Evolutionary conservation across 2,113 vertebrate genomes (phyloP).

Genomic region (Bostrychus sinensis): DNA sequence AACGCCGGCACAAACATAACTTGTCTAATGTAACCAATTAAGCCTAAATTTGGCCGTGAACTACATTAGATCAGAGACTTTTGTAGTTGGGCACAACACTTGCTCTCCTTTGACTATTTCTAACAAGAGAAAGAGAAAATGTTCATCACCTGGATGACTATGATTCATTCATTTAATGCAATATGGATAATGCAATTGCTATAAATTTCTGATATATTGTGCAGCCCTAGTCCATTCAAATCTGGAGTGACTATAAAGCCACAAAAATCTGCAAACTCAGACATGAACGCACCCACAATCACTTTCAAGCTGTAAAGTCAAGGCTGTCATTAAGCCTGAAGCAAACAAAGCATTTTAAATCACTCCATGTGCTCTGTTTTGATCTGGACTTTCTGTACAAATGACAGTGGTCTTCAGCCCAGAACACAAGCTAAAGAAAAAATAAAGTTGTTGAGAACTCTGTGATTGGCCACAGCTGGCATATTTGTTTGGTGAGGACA

Average conservation of each 20-base stretch:
- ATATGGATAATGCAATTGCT: slow-evolving; percentile 14
- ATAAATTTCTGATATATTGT: neutral
- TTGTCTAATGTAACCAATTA: too few species aligned
- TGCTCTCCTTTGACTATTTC: too few species aligned
- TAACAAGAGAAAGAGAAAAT: too few species aligned
- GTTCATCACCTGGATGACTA: too few species aligned
- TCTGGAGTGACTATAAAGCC: slow-evolving; percentile 23
- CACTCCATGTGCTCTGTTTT: slow-evolving; percentile 23
- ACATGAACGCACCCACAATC: slow-evolving; percentile 42
- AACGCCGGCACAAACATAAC: too few species aligned
- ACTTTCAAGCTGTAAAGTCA: slow-evolving; percentile 46
- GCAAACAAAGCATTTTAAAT: slow-evolving; percentile 40
- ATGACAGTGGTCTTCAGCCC: slow-evolving; percentile 14
- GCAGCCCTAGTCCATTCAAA: slow-evolving; percentile 16
- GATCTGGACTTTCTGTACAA: slow-evolving; percentile 27
- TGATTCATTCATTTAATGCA: too few species aligned
- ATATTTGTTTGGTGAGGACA: slow-evolving; percentile 63
- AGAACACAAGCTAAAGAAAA: slow-evolving; percentile 14
- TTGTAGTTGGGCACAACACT: too few species aligned
- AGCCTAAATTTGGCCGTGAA: too few species aligned
- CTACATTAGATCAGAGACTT: too few species aligned
- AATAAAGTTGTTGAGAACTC: slow-evolving; percentile 18
- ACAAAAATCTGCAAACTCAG: slow-evolving; percentile 45
- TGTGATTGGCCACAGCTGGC: slow-evolving; percentile 58
- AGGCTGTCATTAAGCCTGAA: slow-evolving; percentile 69